Evolutionary conservation across 2,888 invertebrate species (phyloP).

Genomic region (Vanessa cardui): DNA sequence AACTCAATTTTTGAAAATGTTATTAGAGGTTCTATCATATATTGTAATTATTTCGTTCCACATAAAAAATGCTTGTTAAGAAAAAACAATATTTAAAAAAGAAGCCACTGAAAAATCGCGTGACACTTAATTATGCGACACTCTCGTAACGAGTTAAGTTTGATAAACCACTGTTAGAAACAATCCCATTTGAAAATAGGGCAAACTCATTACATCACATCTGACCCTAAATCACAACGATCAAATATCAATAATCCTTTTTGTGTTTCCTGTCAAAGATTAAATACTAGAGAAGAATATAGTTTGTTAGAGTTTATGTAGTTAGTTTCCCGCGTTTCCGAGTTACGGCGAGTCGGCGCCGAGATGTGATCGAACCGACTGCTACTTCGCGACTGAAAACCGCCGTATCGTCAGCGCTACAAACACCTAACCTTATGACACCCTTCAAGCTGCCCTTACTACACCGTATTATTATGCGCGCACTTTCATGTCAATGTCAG

Average conservation of each 20-base stretch:
- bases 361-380: constrained; percentile 48
- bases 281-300: not conserved
- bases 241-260: not conserved
- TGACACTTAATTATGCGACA: constrained; percentile 33
- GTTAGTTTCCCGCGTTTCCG: constrained; percentile 48
- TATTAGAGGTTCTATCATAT: not conserved
- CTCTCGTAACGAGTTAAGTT: constrained; percentile 30
- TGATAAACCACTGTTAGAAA: constrained; percentile 45
- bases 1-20: too few relatives aligned
- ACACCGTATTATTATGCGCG: constrained; percentile 38
- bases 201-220: constrained; percentile 63
- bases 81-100: not conserved
- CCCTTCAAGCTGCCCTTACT: constrained; percentile 44
- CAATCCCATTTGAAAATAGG: constrained; percentile 66
- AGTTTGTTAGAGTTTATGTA: constrained; percentile 11
- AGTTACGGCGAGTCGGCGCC: constrained; percentile 26
- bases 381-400: constrained; percentile 53
- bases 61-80: constrained; percentile 5
- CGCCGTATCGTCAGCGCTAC: constrained; percentile 35
- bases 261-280: not conserved
- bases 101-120: constrained; percentile 1
- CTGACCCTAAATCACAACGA: not conserved
- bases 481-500: constrained; percentile 45
- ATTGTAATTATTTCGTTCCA: not conserved
- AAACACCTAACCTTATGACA: constrained; percentile 41